Base-by-base conservation (phyloP, 2,888 invertebrate genomes). In the Leistus spinibarbis region DNA sequence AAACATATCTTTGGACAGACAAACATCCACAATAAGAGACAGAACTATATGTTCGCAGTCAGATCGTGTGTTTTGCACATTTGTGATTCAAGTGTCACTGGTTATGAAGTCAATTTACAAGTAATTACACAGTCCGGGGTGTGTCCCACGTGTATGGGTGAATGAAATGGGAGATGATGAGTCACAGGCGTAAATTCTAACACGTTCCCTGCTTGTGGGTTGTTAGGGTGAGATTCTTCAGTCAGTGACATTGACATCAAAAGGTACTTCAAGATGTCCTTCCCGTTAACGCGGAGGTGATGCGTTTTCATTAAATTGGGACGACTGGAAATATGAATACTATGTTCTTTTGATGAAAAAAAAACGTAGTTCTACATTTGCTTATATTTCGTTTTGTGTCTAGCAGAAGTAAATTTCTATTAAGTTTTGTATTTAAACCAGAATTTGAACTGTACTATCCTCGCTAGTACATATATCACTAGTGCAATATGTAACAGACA, bases 51-150 rank as follows among this genome's bases (percentile, higher is more conserved):
- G 57, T 57, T 4, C 57, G 24, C 24, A 24, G n/a, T 24, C 24
- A 24, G 24, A 24, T 24, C 24, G 24, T 57, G 57, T 16, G 57
- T 19, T 57, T 57, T 20, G 20, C 57, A 16, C 57, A 20, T 60
- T 81, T 81, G 79, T 81, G 77, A 79, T 83, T 83, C 81, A 81
- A 84, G 84, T 83, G 83, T 82, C 83, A 81, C 81, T 80, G 82
- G 82, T 83, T 82, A 84, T 84, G 83, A 84, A 84, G 82, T 84
- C 84, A 84, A 84, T 84, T 84, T 84, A 81, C 83, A 84, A 84
- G 83, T 84, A 83, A 84, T 84, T 84, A 84, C 80, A n/a, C 74
- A 79, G 77, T 16, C 56, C 69, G 53, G 19, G 40, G 63, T 16
- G 60, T 10, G 13, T 40, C 40, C 7, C 40, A 19, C 2, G 60